phyloP scores from a whole-genome alignment of 1,140 invertebrate genomes.

The Drosophila virilis region DNA sequence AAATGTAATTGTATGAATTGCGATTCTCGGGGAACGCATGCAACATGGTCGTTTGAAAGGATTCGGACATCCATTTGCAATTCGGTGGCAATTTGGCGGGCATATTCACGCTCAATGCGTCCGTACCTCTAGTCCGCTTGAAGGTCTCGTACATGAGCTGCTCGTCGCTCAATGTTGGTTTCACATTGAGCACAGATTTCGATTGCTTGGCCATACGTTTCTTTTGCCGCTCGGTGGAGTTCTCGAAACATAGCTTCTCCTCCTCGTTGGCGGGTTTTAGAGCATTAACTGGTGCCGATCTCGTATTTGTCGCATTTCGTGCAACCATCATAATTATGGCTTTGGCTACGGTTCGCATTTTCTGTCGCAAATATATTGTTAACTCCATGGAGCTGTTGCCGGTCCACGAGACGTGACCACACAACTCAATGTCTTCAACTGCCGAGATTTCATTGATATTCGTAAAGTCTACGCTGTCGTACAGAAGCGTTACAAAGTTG shows the following conservation, averaged over 20 bases:
- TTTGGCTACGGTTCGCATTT: conserved; percentile 83
- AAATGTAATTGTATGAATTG: conserved; percentile 92
- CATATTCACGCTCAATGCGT: conserved; percentile 62
- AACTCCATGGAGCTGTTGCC: conserved; percentile 90
- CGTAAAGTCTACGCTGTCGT: conserved; percentile 88
- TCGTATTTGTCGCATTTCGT: conserved; percentile 87
- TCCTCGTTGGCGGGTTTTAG: conserved; percentile 86
- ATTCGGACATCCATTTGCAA: conserved; percentile 87
- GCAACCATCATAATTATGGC: conserved; percentile 90
- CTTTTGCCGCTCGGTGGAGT: conserved; percentile 85
- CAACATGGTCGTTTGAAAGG: conserved; percentile 51
- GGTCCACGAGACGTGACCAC: conserved; percentile 91
- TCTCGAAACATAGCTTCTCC: conserved; percentile 86
- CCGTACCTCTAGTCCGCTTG: conserved; percentile 85
- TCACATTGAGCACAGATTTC: conserved; percentile 86
- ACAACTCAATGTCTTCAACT: conserved; percentile 88
- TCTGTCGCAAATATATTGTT: conserved; percentile 88
- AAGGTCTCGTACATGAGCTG: conserved; percentile 89
- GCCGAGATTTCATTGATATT: conserved; percentile 81
- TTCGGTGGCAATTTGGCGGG: conserved; percentile 85
- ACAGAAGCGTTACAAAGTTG: conserved; percentile 89
- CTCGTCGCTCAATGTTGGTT: conserved; percentile 88
- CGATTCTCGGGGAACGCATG: conserved; percentile 81
- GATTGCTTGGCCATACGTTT: conserved; percentile 80
- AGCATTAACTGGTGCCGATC: conserved; percentile 87